Evolutionary conservation across 37 sponge, comb jelly and placozoan species (phyloP), one percentile per base, ranked within the genome.

Genomic region (Amphimedon queenslandica): DNA sequence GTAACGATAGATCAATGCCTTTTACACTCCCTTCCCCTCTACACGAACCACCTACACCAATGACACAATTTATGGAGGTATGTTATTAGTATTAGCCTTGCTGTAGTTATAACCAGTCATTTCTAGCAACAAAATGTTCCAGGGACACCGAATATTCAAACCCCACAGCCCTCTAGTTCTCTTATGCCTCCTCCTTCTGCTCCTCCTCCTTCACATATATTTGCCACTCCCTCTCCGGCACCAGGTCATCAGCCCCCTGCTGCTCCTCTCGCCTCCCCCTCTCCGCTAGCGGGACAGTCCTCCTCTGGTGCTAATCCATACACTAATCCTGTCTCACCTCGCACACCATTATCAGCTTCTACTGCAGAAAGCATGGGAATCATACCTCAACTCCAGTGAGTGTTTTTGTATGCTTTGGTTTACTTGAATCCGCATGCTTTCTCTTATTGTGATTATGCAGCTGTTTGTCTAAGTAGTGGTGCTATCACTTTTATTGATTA

Each of bases 101-200:
- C 29, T 41, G 4, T 60, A 73, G 42, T 70, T 13, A 27, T 3
- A 37, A 13, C 6, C 6, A 16, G 66, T 37, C 13, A 23, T 21
- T 36, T 67, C 66, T 78, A 69, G 40, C 82, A 81, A 64, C 73
- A 72, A 63, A 35, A 41, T 20, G 47, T 55, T 16, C 67, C 74
- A 27, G 63, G 36, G 30, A 72, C 81, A 2, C 81, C 81, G 23
- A 28, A 20, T 21, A 65, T 25, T n/a, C 80, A 80, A 20, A 63
- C 74, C 23, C 81, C 90, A 32, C 73, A 67, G 1, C 61, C 87
- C 38, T 29, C 73, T 13, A 57, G 61, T 31, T 4, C 61, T 34
- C 61, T 90, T 37, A 84, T 85, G 86, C 87, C 91, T 57, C 91
- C 87, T 66, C 91, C 91, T 3, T 85, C 87, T 66, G 77, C 87